These are phyloP conservation scores for Ochlodes sylvanus DNA, from an alignment of 2,888 invertebrate species.

Conservation along the genomic window DNA sequence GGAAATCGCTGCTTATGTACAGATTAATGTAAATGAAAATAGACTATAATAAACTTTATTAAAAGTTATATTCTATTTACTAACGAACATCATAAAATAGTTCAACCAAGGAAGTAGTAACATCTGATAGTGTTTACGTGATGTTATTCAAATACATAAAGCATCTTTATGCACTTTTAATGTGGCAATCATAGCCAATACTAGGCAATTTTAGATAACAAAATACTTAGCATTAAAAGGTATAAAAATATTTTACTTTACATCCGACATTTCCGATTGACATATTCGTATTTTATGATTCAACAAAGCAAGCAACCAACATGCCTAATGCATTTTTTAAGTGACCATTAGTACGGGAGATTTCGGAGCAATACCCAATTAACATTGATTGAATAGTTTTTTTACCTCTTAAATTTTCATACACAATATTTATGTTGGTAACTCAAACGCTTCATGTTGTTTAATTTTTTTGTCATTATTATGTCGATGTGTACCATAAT, in stretches of 20 bases:
- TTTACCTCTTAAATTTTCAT: too few species aligned
- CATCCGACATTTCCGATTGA: conserved; percentile 3
- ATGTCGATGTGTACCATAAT: too few species aligned
- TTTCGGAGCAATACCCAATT: neutral
- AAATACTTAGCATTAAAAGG: neutral
- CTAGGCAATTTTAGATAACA: neutral
- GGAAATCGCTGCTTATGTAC: too few species aligned
- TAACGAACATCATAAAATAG: neutral
- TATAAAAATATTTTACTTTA: neutral
- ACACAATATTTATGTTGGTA: too few species aligned
- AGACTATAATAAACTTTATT: too few species aligned
- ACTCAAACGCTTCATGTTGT: neutral
- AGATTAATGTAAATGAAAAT: too few species aligned
- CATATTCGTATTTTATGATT: conserved; percentile 2
- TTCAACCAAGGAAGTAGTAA: neutral
- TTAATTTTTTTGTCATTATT: neutral
- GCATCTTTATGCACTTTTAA: neutral
- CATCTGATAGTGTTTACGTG: neutral
- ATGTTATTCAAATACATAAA: neutral
- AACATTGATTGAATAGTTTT: neutral
- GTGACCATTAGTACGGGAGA: neutral
- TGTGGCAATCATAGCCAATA: neutral
- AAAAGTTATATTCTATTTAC: too few species aligned
- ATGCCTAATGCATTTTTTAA: conserved; percentile 3
- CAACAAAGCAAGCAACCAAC: neutral